Evolutionary conservation across 2,113 vertebrate species (phyloP), one percentile per base, ranked within the genome.

Genomic region (Ciconia boyciana): DNA sequence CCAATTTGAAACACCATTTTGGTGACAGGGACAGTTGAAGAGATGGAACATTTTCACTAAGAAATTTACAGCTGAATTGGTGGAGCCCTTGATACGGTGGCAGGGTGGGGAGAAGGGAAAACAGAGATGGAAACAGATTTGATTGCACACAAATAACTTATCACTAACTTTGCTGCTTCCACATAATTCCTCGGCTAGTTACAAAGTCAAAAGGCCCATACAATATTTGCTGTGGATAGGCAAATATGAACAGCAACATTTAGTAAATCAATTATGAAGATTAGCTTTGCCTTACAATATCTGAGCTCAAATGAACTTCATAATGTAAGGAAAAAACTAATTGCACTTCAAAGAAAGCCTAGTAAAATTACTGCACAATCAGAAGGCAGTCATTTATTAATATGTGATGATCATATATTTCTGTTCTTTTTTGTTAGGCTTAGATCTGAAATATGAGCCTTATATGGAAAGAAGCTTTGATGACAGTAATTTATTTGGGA

Each of bases 391-490:
- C 60, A 55, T 87, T 95, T 94, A 83, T 90, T 96, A 95, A 85
- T 82, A 94, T 44, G 57, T 60, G 58, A 92, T 60, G 72, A 92
- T 60, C 22, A 6, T 52, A 3, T 79, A 92, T 62, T 97, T 94
- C 70, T 94, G 46, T 62, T 90, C 79, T 83, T 93, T 96, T 94
- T 69, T 92, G 78, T 58, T 81, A 81, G 54, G 55, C 82, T 94
- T 93, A 84, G 55, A 87, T 90, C 58, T 88, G 91, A 93, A 96
- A 88, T 83, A 78, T 44, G 39, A 96, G 78, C 87, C 92, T 86
- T 91, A 91, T 41, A 94, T n/a, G 43, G 92, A 95, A 96, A 81
- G 91, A 28, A 89, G 79, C 85, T 92, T 95, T 95, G 68, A 95
- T 80, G 85, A 91, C 58, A 94, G 75, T 64, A 8, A 90, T 88